Evolutionary conservation across 2,797 vertebrate species (phyloP), one percentile per base, ranked within the genome.

Genomic region (Etheostoma nigrum): DNA sequence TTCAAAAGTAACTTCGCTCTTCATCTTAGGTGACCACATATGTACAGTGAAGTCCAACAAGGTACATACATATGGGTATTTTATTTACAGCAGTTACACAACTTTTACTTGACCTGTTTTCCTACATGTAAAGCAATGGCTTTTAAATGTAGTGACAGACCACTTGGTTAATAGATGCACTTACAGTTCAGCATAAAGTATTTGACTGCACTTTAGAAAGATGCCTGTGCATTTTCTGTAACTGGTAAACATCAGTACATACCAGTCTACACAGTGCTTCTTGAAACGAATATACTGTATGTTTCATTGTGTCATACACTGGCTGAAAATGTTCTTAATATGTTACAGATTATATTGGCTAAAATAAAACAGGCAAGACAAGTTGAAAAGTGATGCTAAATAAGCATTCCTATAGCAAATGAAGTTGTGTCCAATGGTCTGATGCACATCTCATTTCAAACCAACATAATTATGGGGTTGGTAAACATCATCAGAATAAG

Each of bases 381-480:
- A 67, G 62, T 16, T 76, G 54, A 75, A 71, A 78, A 74, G 42
- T 64, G 19, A 74, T 60, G 27, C 18, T 49, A 67, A 25, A 79
- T 19, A 48, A 73, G 52, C 40, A 62, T 59, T 61, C 25, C n/a
- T 72, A 14, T 66, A 68, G 52, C 55, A 59, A 36, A 48, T 27
- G 2, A 58, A 48, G 19, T 54, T 58, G 16, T 69, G 33, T 62
- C 63, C 36, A 62, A 4, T 62, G 65, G 13, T 61, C 19, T 68
- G 52, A 5, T 55, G 64, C 79, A 90, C 79, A 89, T 84, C 73
- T 88, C 70, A 53, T 66, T 72, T 72, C 51, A 73, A 85, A 57
- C 10, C 67, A 86, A 54, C 55, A 62, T 36, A 40, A 62, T 64
- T 45, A 81, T 33, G 59, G 33, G 51, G 69, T 67, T 62, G 47